Evolutionary conservation across 2,888 invertebrate species (phyloP), one percentile per base, ranked within the genome.

Genomic region (Molanna angustata): DNA sequence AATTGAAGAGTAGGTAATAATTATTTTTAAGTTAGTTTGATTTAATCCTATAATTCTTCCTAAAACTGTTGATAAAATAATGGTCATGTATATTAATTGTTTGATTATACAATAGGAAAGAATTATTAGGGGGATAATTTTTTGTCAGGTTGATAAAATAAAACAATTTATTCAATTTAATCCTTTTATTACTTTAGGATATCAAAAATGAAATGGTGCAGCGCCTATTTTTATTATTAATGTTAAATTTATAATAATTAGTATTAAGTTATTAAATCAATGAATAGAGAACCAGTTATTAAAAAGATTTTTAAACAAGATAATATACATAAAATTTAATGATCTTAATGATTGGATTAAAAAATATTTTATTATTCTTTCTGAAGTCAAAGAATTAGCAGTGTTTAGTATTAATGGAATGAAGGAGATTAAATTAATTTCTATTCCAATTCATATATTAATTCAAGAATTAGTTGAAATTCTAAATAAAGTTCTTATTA

Each of bases 1-100:
- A 71, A 84, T 81, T 0, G 83, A 83, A 0, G 83, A 84, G 65
- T 74, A 83, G 35, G 78, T 69, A 73, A 83, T 66, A 66, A 83
- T 68, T 78, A 80, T 79, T 61, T 80, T 80, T 61, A 80, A 48
- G 0, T 74, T 74, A 0, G 72, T 72, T 74, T 80, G 78, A 56
- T 79, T 80, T 63, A 82, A 61, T 3, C 80, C 79, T 61, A 71
- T 68, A 55, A 83, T 62, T 49, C 77, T 69, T 31, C 82, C 78
- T 62, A 80, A 64, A 59, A 79, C 60, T 42, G 70, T 63, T 57
- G 75, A 76, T 33, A 74, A 35, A 58, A 79, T 64, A 67, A 78
- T 71, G 64, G 72, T 67, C 50, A 73, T 59, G 57, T 69, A 62
- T 64, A 78, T 63, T 65, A 77, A 69, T 62, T 69, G 67, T 62